Base-by-base conservation (phyloP, 37 sponge, comb jelly and placozoan genomes). In the Halichondria panicea region DNA sequence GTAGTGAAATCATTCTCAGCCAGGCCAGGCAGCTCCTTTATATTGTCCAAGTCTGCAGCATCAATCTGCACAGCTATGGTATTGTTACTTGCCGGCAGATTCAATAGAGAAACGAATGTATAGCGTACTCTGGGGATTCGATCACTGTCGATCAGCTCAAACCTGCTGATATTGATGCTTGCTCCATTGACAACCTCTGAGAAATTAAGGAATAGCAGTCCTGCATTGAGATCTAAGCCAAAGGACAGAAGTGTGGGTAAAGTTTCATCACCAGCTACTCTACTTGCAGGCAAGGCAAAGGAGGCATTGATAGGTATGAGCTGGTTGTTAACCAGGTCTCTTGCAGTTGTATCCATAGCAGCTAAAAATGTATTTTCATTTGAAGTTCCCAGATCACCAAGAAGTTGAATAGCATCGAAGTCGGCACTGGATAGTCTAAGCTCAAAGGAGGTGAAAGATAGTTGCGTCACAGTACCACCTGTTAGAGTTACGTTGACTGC, bases 321-420 rank as follows among this genome's bases (percentile, higher is more conserved):
- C 3, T 44, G 21, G 69, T 89, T 94, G 37, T 52, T 81, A 87
- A 57, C 80, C 32, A 56, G 80, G 59, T 94, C 94, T 38, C 62
- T 32, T 5, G 87, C 66, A 27, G 88, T 80, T 19, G n/a, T 30
- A 46, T 79, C 66, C 7, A 52, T 62, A 19, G 78, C 83, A 35
- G 81, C 68, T 3, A 94, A 41, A 54, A 66, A 89, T 24, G 94
- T 90, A n/a, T 70, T 76, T 19, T 33, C 55, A 6, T 21, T 32
- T 57, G 7, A 27, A 0, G 72, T 89, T 6, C 85, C 90, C 22
- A 94, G 62, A 25, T 50, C 45, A 24, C 19, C 21, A 27, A 79
- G 35, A 0, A 85, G 65, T 50, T 90, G 81, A 37, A 94, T 76
- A 3, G 46, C 57, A 37, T 85, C 72, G 38, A 88, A 59, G 50